Percentiles rank a stretch among this genome's conserved stretches.
Evolutionary conservation across 2,113 vertebrate genomes (phyloP).

Genomic region (Corythornis cristatus): DNA sequence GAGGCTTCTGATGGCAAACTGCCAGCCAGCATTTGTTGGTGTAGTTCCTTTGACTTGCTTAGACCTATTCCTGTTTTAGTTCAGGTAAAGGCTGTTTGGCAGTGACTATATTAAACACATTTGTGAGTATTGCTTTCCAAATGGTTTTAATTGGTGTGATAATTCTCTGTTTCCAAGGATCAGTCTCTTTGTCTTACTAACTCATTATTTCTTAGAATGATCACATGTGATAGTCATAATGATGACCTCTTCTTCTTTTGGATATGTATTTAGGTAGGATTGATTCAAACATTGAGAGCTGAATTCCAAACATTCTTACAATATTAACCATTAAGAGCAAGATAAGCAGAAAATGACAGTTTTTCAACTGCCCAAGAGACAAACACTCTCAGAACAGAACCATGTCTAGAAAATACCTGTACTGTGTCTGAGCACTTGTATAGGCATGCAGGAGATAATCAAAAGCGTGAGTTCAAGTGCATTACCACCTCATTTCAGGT

Average conservation of each 20-base stretch:
- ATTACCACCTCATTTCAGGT: slow-evolving; percentile 54
- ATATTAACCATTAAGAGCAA: neutral
- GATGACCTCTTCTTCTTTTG: neutral
- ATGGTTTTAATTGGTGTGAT: neutral
- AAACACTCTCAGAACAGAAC: neutral
- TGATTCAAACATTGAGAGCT: neutral
- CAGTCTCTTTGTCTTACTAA: neutral
- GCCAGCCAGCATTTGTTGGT: neutral
- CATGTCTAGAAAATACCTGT: neutral
- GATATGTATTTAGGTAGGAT: neutral
- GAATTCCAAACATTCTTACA: neutral
- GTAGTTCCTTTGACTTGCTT: neutral
- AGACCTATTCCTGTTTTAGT: neutral
- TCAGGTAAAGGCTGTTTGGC: neutral
- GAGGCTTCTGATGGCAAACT: neutral
- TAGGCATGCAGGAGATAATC: neutral
- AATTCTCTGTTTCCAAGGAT: neutral
- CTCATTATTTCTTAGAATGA: neutral
- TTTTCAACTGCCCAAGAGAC: neutral
- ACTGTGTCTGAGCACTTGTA: neutral
- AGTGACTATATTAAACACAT: rapidly evolving
- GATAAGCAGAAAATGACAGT: neutral
- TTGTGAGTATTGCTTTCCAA: neutral
- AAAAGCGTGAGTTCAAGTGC: slow-evolving; percentile 36
- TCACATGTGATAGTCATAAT: neutral